Conservation (phyloP, 1,140 invertebrate species). For the Eurosta solidaginis region DNA sequence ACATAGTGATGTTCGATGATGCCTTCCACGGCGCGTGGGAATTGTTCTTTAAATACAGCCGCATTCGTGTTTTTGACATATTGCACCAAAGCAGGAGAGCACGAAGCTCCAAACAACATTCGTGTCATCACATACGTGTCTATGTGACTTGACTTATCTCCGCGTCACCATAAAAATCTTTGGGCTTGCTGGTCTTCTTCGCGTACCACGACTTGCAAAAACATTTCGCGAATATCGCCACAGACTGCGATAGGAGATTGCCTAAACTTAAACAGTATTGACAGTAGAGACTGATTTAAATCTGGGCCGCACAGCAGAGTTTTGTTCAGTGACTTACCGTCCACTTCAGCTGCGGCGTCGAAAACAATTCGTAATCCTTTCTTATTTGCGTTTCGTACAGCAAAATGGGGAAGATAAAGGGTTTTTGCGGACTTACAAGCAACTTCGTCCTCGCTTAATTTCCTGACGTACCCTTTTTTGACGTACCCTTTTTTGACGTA, state of each 20-base stretch:
- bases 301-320: slow-evolving; percentile 23
- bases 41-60: slow-evolving; percentile 29
- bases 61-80: slow-evolving; percentile 42
- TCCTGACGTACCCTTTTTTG: too few species aligned
- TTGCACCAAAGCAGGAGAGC: slow-evolving; percentile 28
- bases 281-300: slow-evolving; percentile 9
- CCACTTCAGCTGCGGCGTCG: too few species aligned
- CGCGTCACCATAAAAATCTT: slow-evolving; percentile 32
- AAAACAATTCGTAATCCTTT: too few species aligned
- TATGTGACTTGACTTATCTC: neutral
- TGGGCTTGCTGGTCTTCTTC: slow-evolving; percentile 29
- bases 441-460: slow-evolving; percentile 14
- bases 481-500: slow-evolving; percentile 35
- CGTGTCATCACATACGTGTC: neutral
- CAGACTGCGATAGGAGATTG: slow-evolving; percentile 3
- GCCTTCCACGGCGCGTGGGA: slow-evolving; percentile 56
- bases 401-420: slow-evolving; percentile 50
- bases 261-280: slow-evolving; percentile 27
- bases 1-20: too few species aligned
- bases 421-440: neutral
- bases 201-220: slow-evolving; percentile 15
- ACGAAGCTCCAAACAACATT: slow-evolving; percentile 31
- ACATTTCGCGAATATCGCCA: slow-evolving; percentile 33
- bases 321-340: too few species aligned
- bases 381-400: slow-evolving; percentile 42